Conservation (phyloP, 1,140 invertebrate species). For the Hyphantria cunea region DNA sequence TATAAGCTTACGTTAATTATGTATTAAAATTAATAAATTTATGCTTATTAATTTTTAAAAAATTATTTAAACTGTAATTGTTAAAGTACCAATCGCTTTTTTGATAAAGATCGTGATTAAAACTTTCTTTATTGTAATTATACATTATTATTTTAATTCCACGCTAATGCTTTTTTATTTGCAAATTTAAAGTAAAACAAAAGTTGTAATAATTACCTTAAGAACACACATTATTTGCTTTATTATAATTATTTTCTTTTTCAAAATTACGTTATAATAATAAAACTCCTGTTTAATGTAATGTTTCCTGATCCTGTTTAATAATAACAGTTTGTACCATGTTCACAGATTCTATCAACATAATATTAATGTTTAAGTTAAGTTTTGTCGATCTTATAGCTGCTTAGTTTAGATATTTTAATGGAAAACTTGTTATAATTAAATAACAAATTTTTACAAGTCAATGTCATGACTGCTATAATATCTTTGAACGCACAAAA, state of each 20-base stretch:
- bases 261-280: background rate
- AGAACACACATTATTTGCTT: conserved; percentile 9
- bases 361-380: no score
- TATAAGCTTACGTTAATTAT: conserved; percentile 28
- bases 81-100: conserved; percentile 24
- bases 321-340: background rate
- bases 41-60: conserved; percentile 30
- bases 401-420: background rate
- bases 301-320: no score
- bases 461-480: conserved; percentile 42
- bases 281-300: no score
- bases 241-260: background rate
- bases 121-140: conserved; percentile 9
- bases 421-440: conserved; percentile 21
- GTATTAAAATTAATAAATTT: conserved; percentile 23
- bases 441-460: conserved; percentile 27
- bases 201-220: conserved; percentile 12
- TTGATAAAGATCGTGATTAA: conserved; percentile 15
- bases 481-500: conserved; percentile 30
- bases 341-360: no score
- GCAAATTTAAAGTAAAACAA: conserved; percentile 26
- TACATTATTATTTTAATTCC: background rate
- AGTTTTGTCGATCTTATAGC: no score
- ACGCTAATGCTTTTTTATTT: conserved; percentile 20
- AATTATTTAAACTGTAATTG: conserved; percentile 27